phyloP scores from a whole-genome alignment of 2,113 vertebrate species.

The Numenius arquata region DNA sequence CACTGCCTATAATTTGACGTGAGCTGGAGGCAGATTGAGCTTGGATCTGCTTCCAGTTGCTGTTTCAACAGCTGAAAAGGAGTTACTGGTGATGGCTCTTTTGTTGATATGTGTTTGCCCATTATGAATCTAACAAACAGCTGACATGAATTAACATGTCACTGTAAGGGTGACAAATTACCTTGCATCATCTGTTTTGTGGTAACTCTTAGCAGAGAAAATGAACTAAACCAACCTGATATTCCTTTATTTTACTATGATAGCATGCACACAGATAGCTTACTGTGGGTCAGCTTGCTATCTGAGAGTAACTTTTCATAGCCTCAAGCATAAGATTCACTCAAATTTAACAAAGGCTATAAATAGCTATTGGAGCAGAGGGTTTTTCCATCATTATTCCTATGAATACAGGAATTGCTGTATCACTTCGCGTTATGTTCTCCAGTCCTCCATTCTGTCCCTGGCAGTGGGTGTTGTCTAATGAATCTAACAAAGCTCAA shows the following conservation, averaged over 20 bases:
- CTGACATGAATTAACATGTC: neutral
- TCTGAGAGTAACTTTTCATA: neutral
- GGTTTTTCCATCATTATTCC: neutral
- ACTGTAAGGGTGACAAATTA: neutral
- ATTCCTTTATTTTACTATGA: neutral
- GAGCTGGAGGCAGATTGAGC: neutral
- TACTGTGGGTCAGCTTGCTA: neutral
- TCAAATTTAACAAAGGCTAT: constrained; percentile 5
- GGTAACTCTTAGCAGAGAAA: neutral
- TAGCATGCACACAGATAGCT: neutral
- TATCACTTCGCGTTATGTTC: neutral
- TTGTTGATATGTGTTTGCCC: neutral
- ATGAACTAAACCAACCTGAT: neutral
- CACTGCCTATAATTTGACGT: neutral
- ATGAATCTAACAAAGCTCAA: neutral
- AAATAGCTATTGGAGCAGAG: neutral
- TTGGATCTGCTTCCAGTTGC: neutral
- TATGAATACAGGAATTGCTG: neutral
- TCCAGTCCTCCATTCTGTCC: neutral
- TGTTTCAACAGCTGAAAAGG: neutral
- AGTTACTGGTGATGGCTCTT: neutral
- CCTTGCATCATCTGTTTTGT: neutral
- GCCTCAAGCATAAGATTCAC: neutral
- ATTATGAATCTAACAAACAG: neutral
- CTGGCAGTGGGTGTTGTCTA: neutral